A percentile compares a stretch with the other conserved stretches of the same genome.
phyloP scores from a whole-genome alignment of 2,113 vertebrate genomes.

The Nothobranchius furzeri region DNA sequence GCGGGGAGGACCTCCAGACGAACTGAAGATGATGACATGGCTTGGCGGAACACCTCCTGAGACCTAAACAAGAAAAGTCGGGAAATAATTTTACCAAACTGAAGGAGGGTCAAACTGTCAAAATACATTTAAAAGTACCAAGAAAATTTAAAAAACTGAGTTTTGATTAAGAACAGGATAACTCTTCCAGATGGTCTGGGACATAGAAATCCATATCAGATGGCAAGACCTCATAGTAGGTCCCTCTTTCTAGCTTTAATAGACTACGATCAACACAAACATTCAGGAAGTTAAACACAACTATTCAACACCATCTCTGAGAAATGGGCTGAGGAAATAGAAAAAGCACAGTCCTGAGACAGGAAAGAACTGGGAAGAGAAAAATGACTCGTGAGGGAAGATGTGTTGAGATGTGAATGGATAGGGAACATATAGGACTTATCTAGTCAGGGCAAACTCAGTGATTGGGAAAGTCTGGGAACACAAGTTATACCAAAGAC shows the following conservation, averaged over 20 bases:
- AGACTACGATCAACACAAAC: constrained; percentile 37
- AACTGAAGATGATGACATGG: constrained; percentile 81
- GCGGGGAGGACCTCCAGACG: constrained; percentile 82
- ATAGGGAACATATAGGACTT: constrained; percentile 14
- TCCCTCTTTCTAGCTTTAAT: constrained; percentile 31
- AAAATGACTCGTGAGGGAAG: neutral
- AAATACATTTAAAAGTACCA: neutral
- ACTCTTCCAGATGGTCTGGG: constrained; percentile 55
- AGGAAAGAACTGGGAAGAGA: neutral
- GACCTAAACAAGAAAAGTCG: constrained; percentile 74
- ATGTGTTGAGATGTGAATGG: constrained; percentile 31
- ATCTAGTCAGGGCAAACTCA: constrained; percentile 12
- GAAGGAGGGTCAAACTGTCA: neutral
- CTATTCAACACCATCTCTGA: constrained; percentile 29
- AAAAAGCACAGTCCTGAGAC: neutral
- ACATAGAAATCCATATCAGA: constrained; percentile 46
- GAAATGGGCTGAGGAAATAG: neutral
- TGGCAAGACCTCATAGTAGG: constrained; percentile 39
- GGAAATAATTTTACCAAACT: neutral
- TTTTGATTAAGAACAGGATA: constrained; percentile 31
- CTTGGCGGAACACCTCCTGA: constrained; percentile 91
- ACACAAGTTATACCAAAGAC: too few relatives aligned
- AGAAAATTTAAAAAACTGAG: constrained; percentile 22
- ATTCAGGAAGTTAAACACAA: constrained; percentile 38
- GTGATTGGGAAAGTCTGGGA: too few relatives aligned